Base-by-base conservation (phyloP, 2,797 vertebrate species). In the Myripristis jacobus region DNA sequence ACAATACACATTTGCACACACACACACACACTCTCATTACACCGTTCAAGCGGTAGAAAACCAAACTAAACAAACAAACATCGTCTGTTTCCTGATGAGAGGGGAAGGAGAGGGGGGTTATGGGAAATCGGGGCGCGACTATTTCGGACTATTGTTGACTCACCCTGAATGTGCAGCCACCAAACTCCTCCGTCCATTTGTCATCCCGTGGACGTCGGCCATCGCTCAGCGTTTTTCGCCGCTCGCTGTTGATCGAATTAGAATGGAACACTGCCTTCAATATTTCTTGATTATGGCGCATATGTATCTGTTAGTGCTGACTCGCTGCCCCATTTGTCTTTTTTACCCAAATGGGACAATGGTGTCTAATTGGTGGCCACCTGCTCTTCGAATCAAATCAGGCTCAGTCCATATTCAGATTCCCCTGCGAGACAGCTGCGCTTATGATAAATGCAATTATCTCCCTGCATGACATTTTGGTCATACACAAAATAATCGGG, bases 211-310 rank as follows among this genome's bases (percentile, higher is more conserved):
- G 60, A 54, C 8, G 1, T 7, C 2, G 34, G 46, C 56, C 58
- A 53, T 62, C 46, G 57, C 73, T 85, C 60, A 78, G 3, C 9
- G 0, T 9, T 21, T 22, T 36, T 18, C 0, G n/a, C 58, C 0
- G 0, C 73, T 51, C 43, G 0, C 58, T 12, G 46, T 6, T 84
- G 69, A 92, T 90, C 34, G 10, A 75, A 88, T 90, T 85, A 92
- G 29, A 58, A 11, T 0, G 43, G 56, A 65, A 52, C 48, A 9
- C 50, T 4, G 22, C 41, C 56, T 57, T 85, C 75, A 63, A 88
- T 91, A 84, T 89, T 90, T 92, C 81, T 87, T 85, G 77, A 91
- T 92, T 87, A 86, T 34, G 47, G 8, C 24, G n/a, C 78, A 59
- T 62, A 79, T 79, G 76, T 52, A 75, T 15, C 36, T 22, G 65